phyloP scores from a whole-genome alignment of 2,113 vertebrate genomes.

The Calyptomena viridis region DNA sequence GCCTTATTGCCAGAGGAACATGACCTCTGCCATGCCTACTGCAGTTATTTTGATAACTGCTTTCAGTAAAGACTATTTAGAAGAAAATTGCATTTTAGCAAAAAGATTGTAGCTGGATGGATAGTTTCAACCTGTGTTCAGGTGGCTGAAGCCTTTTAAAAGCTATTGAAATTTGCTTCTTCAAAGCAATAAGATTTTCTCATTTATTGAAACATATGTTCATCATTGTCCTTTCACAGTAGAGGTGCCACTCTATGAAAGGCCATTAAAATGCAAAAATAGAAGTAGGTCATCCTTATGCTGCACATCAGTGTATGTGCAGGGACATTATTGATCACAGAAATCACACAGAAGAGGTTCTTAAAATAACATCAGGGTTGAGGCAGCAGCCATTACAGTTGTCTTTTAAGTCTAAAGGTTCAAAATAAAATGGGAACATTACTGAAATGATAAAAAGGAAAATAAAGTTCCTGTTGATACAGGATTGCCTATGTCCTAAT shows the following conservation, averaged over 20 bases:
- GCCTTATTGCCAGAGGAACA: background rate
- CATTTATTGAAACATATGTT: background rate
- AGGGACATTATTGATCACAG: conserved; percentile 11
- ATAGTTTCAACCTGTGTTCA: background rate
- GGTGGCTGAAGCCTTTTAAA: background rate
- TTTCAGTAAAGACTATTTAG: background rate
- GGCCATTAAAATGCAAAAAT: conserved; percentile 12
- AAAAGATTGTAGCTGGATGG: background rate
- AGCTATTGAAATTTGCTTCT: background rate
- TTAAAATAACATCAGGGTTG: conserved; percentile 20
- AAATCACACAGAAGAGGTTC: conserved; percentile 4
- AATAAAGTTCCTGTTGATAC: background rate
- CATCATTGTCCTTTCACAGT: background rate
- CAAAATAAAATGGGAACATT: background rate
- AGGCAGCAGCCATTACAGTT: background rate
- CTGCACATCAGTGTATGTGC: background rate
- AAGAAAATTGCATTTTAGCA: background rate
- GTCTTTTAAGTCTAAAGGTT: conserved; percentile 11
- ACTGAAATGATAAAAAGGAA: background rate
- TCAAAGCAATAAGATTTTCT: background rate
- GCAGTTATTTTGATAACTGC: background rate
- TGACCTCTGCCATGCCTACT: background rate
- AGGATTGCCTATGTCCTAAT: background rate
- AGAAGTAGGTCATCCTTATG: conserved; percentile 46
- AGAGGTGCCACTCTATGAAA: background rate